These are phyloP conservation scores for Lysandra coridon DNA, from an alignment of 2,888 invertebrate genomes.

Conservation along the genomic window DNA sequence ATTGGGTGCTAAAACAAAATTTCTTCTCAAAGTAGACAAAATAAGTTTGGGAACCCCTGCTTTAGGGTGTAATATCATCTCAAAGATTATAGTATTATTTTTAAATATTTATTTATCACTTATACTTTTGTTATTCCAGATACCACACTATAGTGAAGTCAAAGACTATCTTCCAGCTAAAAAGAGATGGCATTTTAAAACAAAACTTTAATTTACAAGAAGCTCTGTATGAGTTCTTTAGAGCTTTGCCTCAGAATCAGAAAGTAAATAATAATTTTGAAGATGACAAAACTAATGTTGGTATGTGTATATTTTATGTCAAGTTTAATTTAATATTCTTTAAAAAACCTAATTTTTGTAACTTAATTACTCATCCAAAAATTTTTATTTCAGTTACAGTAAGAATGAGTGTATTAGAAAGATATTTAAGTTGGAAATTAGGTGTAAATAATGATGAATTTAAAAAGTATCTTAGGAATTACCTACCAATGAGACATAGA, in stretches of 20 bases:
- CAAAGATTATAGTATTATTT: too few species aligned
- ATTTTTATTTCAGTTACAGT: constrained; percentile 59
- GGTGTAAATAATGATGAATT: constrained; percentile 60
- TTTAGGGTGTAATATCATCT: too few species aligned
- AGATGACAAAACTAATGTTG: constrained; percentile 58
- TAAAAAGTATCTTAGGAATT: constrained; percentile 62
- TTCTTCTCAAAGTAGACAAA: too few species aligned
- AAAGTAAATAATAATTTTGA: constrained; percentile 51
- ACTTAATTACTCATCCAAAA: neutral
- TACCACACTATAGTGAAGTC: constrained; percentile 67
- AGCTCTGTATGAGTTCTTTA: constrained; percentile 53
- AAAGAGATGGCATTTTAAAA: constrained; percentile 58
- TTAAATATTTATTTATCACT: neutral
- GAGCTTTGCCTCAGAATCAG: constrained; percentile 58
- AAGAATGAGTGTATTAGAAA: constrained; percentile 63
- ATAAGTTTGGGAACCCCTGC: too few species aligned
- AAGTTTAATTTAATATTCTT: neutral
- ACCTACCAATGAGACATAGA: constrained; percentile 64
- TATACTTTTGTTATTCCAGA: constrained; percentile 48
- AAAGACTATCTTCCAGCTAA: constrained; percentile 58
- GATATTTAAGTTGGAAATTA: constrained; percentile 63
- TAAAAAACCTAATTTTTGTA: constrained; percentile 1
- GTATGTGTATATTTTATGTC: constrained; percentile 52
- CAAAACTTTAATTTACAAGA: constrained; percentile 57
- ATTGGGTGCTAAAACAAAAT: too few species aligned